phyloP scores from a whole-genome alignment of 92 coral and sea anemone genomes.

The Actinostola sp. region DNA sequence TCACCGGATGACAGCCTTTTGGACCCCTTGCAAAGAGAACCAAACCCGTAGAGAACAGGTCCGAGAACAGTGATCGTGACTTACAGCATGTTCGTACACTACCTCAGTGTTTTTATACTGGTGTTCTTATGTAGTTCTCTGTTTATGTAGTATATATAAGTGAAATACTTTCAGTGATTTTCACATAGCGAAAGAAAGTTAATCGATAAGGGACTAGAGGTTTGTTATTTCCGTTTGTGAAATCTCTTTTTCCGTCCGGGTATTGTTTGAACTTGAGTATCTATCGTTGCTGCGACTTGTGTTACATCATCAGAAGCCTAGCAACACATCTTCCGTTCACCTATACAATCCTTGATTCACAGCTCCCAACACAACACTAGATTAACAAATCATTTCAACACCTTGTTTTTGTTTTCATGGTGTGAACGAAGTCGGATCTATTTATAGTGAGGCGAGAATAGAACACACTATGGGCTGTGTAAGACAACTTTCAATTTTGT shows the following conservation, averaged over 20 bases:
- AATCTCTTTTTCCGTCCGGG: constrained; percentile 11
- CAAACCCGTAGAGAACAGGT: background rate
- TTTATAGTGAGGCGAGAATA: background rate
- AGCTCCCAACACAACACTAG: background rate
- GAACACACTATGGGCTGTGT: too few species aligned
- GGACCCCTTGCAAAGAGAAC: constrained; percentile 8
- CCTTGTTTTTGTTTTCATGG: background rate
- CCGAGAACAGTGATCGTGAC: background rate
- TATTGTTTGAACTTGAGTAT: constrained; percentile 1
- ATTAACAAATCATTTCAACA: background rate
- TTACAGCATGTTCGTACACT: background rate
- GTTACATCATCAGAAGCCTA: too few species aligned
- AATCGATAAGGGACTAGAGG: too few species aligned
- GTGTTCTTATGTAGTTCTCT: too few species aligned
- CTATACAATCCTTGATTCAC: background rate
- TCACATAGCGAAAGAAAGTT: too few species aligned
- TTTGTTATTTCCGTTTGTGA: constrained; percentile 7
- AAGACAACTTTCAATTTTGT: constrained; percentile 8
- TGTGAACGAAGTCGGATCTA: background rate
- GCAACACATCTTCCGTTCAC: background rate
- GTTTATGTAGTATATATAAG: too few species aligned
- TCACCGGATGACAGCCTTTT: constrained; percentile 10
- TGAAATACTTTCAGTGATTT: too few species aligned
- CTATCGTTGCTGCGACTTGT: background rate
- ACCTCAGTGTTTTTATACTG: too few species aligned